Percentiles rank a stretch among this genome's conserved stretches.
Conservation (phyloP, 64 coral and sea anemone species). For the Montipora capricornis region DNA sequence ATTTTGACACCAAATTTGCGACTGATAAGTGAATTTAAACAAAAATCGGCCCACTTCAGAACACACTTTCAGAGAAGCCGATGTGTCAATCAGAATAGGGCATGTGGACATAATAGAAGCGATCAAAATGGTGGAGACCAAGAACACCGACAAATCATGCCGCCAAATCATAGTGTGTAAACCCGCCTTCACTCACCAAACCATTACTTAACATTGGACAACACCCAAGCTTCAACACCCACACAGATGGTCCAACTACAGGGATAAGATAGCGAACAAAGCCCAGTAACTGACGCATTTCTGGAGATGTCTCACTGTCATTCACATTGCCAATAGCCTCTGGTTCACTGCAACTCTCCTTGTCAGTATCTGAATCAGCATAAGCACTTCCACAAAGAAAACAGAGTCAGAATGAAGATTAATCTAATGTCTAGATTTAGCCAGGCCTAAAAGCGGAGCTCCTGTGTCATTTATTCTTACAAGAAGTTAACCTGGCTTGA, state of each 20-base stretch:
- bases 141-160: too few species aligned
- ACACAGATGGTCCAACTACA: conserved; percentile 77
- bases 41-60: too few species aligned
- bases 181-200: conserved; percentile 73
- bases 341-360: conserved; percentile 60
- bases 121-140: too few species aligned
- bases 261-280: conserved; percentile 89
- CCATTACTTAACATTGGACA: conserved; percentile 96
- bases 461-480: too few species aligned
- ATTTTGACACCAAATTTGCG: too few species aligned
- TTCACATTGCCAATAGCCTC: conserved; percentile 34
- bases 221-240: conserved; percentile 83
- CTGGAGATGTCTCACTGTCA: conserved; percentile 46
- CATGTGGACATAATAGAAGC: too few species aligned
- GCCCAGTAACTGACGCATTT: conserved; percentile 71
- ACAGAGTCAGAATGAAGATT: not conserved
- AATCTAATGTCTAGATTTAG: not conserved
- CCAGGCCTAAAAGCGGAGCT: too few species aligned
- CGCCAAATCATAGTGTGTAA: not conserved
- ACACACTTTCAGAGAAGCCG: too few species aligned
- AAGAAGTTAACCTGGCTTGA: too few species aligned
- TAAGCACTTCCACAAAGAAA: conserved; percentile 78
- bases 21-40: too few species aligned
- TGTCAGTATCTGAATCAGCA: conserved; percentile 88
- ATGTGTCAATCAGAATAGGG: too few species aligned